phyloP scores from a whole-genome alignment of 1,140 invertebrate genomes.

The Mesaphorura yosii region DNA sequence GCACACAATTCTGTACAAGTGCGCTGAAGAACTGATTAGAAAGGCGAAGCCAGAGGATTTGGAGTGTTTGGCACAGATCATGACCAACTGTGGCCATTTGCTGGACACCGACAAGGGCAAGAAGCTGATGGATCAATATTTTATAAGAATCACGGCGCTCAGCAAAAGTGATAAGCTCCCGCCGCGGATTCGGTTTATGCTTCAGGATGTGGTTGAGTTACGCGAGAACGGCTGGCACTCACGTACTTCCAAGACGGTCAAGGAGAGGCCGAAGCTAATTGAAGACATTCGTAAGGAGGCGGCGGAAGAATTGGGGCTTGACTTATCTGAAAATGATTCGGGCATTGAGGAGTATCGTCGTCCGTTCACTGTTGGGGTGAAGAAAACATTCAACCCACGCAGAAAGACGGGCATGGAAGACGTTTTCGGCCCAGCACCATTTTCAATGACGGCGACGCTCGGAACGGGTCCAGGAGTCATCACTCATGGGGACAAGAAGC shows the following conservation, averaged over 20 bases:
- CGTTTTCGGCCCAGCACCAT: slow-evolving; percentile 40
- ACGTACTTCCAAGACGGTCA: slow-evolving; percentile 50
- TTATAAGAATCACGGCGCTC: slow-evolving; percentile 76
- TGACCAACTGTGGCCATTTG: slow-evolving; percentile 91
- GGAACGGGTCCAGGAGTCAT: slow-evolving; percentile 48
- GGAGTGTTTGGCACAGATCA: slow-evolving; percentile 96
- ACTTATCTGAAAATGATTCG: slow-evolving; percentile 19
- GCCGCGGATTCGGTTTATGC: slow-evolving; percentile 88
- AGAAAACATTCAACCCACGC: too few relatives aligned
- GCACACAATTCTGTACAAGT: slow-evolving; percentile 80
- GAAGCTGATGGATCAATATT: slow-evolving; percentile 68
- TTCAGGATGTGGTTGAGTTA: slow-evolving; percentile 87
- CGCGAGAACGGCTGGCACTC: slow-evolving; percentile 76
- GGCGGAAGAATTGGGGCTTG: slow-evolving; percentile 31
- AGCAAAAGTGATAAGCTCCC: slow-evolving; percentile 71
- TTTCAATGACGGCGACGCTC: slow-evolving; percentile 37
- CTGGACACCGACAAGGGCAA: slow-evolving; percentile 84
- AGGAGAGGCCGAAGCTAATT: slow-evolving; percentile 78
- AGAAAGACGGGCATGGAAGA: slow-evolving; percentile 43
- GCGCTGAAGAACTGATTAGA: slow-evolving; percentile 65
- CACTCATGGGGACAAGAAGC: slow-evolving; percentile 34
- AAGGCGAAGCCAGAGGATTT: slow-evolving; percentile 83
- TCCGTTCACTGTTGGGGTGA: too few relatives aligned
- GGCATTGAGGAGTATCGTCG: too few relatives aligned
- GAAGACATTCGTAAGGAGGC: slow-evolving; percentile 35